Conservation (phyloP, 1,140 invertebrate species). For the Stratiolaelaps scimitus region DNA sequence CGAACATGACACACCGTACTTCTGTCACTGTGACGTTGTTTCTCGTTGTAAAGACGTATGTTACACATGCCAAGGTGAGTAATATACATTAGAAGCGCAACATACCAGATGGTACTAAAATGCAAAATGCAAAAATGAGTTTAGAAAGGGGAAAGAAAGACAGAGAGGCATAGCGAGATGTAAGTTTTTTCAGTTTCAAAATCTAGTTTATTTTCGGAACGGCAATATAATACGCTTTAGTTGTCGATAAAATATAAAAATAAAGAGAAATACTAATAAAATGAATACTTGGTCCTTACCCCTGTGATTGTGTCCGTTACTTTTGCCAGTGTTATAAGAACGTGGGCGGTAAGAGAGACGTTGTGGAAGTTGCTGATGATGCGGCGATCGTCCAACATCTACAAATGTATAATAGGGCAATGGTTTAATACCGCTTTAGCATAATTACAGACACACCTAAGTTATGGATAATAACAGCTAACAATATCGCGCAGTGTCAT, state of each 20-base stretch:
- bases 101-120: not conserved
- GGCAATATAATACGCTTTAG: too few relatives aligned
- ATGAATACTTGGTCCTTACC: slow-evolving; percentile 1
- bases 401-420: too few relatives aligned
- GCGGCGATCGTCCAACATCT: slow-evolving; percentile 36
- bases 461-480: too few relatives aligned
- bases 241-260: too few relatives aligned
- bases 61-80: not conserved
- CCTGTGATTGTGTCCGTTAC: slow-evolving; percentile 38
- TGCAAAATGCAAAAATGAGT: too few relatives aligned
- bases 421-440: slow-evolving; percentile 21
- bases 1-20: not conserved
- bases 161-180: too few relatives aligned
- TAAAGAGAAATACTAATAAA: too few relatives aligned
- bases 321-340: slow-evolving; percentile 43
- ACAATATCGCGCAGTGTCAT: too few relatives aligned
- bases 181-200: too few relatives aligned
- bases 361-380: slow-evolving; percentile 36
- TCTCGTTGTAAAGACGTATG: not conserved
- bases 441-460: too few relatives aligned
- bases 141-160: too few relatives aligned
- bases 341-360: slow-evolving; percentile 46
- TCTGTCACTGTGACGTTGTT: not conserved
- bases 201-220: too few relatives aligned
- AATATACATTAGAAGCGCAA: not conserved